These are phyloP conservation scores for Reinhardtius hippoglossoides DNA, from an alignment of 2,113 vertebrate genomes.

Conservation along the genomic window DNA sequence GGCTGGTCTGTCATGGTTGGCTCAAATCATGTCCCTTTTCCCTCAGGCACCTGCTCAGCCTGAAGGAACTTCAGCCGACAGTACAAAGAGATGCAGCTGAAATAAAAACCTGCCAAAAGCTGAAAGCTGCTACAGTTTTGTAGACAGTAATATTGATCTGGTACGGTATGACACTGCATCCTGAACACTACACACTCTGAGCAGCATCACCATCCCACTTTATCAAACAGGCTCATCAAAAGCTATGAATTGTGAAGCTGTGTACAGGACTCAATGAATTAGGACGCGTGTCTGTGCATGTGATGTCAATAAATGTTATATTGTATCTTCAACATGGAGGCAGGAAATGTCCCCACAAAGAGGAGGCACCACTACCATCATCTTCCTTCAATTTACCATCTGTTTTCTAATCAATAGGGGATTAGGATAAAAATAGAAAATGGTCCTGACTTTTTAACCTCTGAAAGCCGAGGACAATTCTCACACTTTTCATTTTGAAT, in stretches of 20 bases:
- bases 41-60: too few relatives aligned
- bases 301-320: not conserved
- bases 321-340: not conserved
- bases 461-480: not conserved
- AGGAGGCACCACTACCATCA: too few relatives aligned
- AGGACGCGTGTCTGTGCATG: not conserved
- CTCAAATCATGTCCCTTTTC: too few relatives aligned
- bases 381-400: too few relatives aligned
- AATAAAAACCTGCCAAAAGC: not conserved
- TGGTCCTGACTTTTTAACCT: not conserved
- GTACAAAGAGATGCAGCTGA: too few relatives aligned
- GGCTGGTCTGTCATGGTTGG: too few relatives aligned
- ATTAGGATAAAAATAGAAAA: too few relatives aligned
- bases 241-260: constrained; percentile 12
- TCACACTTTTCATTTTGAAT: not conserved
- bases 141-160: not conserved
- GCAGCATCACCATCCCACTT: not conserved
- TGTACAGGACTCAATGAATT: not conserved
- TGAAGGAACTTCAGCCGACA: too few relatives aligned
- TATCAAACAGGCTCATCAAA: constrained; percentile 28
- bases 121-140: not conserved
- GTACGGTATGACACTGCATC: not conserved
- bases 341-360: not conserved
- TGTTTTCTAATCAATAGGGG: too few relatives aligned
- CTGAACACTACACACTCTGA: not conserved